These are phyloP conservation scores for Choloepus hoffmanni DNA, from an alignment of 2,113 vertebrate genomes.

Conservation along the genomic window DNA sequence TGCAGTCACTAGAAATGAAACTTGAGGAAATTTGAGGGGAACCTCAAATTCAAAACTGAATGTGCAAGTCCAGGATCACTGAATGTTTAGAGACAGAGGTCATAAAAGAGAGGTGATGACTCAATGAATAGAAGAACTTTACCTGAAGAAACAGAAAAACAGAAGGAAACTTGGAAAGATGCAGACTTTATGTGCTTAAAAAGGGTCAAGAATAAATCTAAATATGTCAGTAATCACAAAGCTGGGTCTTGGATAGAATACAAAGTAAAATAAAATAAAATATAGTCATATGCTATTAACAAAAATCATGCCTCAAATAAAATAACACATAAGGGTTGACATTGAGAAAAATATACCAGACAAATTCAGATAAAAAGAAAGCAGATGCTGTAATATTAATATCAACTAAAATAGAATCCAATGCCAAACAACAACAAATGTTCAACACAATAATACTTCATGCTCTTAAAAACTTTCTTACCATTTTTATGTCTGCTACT, in stretches of 20 bases:
- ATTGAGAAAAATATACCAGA: background rate
- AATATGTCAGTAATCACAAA: background rate
- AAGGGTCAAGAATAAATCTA: background rate
- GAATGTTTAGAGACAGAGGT: background rate
- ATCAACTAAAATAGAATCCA: background rate
- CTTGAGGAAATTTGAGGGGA: background rate
- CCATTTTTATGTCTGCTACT: no score
- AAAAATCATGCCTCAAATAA: background rate
- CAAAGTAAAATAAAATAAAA: background rate
- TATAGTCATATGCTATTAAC: background rate
- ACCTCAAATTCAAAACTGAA: conserved; percentile 1
- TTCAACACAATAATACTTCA: background rate
- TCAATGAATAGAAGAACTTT: background rate
- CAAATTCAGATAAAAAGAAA: background rate
- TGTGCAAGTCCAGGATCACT: background rate
- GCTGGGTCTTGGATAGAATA: background rate
- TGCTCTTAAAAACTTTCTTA: background rate
- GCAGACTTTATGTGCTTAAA: background rate
- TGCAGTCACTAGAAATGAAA: background rate
- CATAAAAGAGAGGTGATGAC: background rate
- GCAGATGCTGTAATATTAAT: background rate
- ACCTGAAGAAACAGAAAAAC: background rate
- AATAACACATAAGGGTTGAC: background rate
- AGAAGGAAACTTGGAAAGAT: background rate
- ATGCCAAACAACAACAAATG: background rate